Evolutionary conservation across 1,140 invertebrate genomes (phyloP).

Genomic region (Copidosoma floridanum): DNA sequence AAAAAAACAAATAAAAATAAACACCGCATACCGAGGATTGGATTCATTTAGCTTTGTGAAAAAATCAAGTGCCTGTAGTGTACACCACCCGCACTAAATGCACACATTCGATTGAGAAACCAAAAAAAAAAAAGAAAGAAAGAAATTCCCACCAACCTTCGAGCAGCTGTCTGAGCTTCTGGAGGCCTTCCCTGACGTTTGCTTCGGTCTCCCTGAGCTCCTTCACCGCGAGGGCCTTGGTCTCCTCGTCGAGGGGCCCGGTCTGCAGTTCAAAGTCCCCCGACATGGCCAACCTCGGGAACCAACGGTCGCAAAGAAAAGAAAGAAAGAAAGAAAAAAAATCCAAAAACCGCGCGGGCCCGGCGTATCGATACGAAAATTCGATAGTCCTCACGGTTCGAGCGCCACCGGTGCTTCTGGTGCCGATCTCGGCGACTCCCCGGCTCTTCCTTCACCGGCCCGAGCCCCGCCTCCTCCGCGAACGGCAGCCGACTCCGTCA

Average conservation of each 20-base stretch:
- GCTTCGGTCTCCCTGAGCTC: conserved; percentile 70
- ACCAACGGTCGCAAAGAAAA: neutral
- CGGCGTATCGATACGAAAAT: no score
- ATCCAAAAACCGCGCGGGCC: neutral
- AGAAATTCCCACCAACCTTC: no score
- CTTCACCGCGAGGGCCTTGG: conserved; percentile 59
- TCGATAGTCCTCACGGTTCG: conserved; percentile 5
- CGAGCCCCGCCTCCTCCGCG: neutral
- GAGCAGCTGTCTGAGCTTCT: conserved; percentile 61
- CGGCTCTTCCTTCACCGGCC: conserved; percentile 16
- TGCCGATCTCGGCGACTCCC: neutral
- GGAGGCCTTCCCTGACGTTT: conserved; percentile 61
- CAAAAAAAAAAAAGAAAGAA: neutral
- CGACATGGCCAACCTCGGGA: neutral
- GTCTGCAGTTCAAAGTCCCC: conserved; percentile 28
- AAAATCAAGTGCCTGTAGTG: no score
- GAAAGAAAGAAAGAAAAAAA: neutral
- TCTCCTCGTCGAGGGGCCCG: conserved; percentile 39
- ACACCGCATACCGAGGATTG: no score
- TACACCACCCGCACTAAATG: no score
- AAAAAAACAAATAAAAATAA: no score
- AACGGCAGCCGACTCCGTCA: neutral
- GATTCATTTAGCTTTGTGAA: no score
- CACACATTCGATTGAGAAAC: no score
- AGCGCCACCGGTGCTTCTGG: conserved; percentile 15